Base-by-base conservation (phyloP, 2,797 vertebrate genomes). In the Cryptoblepharus egeriae region DNA sequence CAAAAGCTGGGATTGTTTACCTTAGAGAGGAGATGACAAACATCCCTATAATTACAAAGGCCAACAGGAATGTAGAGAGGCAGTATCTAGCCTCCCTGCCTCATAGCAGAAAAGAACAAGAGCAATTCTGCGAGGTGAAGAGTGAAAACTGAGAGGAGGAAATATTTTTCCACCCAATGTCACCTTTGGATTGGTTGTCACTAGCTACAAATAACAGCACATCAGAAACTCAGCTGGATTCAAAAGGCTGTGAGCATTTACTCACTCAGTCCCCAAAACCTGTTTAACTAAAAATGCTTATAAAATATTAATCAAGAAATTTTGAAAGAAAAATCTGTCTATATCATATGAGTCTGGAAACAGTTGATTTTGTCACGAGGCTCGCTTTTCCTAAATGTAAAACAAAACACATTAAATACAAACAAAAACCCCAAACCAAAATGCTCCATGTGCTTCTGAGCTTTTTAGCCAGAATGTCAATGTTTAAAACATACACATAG, bases 111-210 rank as follows among this genome's bases (percentile, higher is more conserved):
- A 42, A 63, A 81, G 49, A 55, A 58, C 61, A 74, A 81, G 42
- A 35, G 58, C 18, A 26, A 67, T 42, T 80, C 42, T 75, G 63
- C 75, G 61, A 67, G n/a, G 71, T 32, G 32, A 81, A 37, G 61
- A 67, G 80, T 75, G 71, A 81, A 75, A 81, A 81, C 8, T 75
- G 71, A 81, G 35, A 81, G 67, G 63, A 81, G 71, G 71, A 67
- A 74, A 67, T 75, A 49, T 75, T 81, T 81, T 75, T 81, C 61
- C 26, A 75, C 45, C 57, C 71, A 57, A 65, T 81, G 63, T 55
- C 80, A 75, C 61, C 80, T 75, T 75, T 75, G 64, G 45, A 75
- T 81, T 67, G 57, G 61, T 75, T 81, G 61, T 67, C 49, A 67
- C 35, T 67, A 20, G 35, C 42, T 39, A 58, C 26, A 65, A 74